phyloP scores from a whole-genome alignment of 2,888 invertebrate species.

The Siphlonurus alternatus region DNA sequence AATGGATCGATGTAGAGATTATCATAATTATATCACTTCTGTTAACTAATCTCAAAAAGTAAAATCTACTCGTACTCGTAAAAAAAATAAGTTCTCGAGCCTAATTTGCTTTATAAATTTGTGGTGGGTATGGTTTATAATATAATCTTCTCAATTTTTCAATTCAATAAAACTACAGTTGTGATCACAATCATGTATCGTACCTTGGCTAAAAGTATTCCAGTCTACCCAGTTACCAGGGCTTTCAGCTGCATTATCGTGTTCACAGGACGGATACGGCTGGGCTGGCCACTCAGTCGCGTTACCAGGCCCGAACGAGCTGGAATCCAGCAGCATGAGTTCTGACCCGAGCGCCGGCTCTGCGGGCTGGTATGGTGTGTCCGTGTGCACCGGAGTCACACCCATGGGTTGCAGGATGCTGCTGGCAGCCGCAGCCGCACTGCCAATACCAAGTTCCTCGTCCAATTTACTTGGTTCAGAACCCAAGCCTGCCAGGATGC shows the following conservation, averaged over 20 bases:
- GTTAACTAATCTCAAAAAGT: no score
- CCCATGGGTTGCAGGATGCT: background rate
- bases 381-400: background rate
- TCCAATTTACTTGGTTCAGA: background rate
- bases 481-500: background rate
- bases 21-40: no score
- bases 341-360: background rate
- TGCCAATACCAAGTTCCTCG: background rate
- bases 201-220: background rate
- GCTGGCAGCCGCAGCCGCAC: background rate
- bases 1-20: no score
- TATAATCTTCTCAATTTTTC: no score
- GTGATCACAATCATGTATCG: no score
- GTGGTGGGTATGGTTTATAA: no score
- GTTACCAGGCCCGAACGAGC: background rate
- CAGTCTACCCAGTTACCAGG: background rate
- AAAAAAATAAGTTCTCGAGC: no score
- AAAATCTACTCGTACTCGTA: no score
- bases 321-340: background rate
- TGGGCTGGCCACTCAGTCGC: background rate
- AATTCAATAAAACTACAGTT: no score
- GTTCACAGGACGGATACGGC: background rate
- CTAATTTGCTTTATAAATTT: no score
- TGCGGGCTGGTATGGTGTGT: background rate
- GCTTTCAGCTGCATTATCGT: background rate